Evolutionary conservation across 2,888 invertebrate species (phyloP).

Genomic region (Eupithecia insigniata): DNA sequence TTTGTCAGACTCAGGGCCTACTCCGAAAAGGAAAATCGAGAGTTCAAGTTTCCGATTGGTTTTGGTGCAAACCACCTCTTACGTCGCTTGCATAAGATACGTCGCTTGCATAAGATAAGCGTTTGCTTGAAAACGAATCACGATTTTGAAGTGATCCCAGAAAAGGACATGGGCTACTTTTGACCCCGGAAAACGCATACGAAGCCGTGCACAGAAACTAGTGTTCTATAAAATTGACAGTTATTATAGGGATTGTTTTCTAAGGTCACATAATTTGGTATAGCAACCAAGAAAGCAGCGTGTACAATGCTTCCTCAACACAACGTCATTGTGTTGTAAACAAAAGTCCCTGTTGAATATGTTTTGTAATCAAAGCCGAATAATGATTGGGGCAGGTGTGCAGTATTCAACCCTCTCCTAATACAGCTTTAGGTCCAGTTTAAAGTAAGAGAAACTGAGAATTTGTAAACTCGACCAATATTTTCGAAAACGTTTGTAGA

Average conservation of each 20-base stretch:
- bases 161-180: too few relatives aligned
- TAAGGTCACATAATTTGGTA: background rate
- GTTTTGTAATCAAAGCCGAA: background rate
- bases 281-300: background rate
- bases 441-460: background rate
- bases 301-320: background rate
- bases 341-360: constrained; percentile 1
- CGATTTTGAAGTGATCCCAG: too few relatives aligned
- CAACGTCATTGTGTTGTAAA: background rate
- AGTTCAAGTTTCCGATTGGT: too few relatives aligned
- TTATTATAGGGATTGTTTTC: background rate
- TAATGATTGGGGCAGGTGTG: background rate
- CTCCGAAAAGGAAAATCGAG: too few relatives aligned
- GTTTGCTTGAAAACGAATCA: too few relatives aligned
- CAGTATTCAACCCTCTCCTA: background rate
- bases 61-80: too few relatives aligned
- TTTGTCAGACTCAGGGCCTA: too few relatives aligned
- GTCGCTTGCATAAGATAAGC: too few relatives aligned
- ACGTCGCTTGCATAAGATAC: too few relatives aligned
- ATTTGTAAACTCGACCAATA: background rate
- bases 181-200: background rate
- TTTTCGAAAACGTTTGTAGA: background rate
- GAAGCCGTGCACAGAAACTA: background rate
- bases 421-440: background rate
- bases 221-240: background rate